Percentiles rank a stretch among this genome's conserved stretches.
Evolutionary conservation across 2,113 vertebrate species (phyloP).

Genomic region (Orcinus orca): DNA sequence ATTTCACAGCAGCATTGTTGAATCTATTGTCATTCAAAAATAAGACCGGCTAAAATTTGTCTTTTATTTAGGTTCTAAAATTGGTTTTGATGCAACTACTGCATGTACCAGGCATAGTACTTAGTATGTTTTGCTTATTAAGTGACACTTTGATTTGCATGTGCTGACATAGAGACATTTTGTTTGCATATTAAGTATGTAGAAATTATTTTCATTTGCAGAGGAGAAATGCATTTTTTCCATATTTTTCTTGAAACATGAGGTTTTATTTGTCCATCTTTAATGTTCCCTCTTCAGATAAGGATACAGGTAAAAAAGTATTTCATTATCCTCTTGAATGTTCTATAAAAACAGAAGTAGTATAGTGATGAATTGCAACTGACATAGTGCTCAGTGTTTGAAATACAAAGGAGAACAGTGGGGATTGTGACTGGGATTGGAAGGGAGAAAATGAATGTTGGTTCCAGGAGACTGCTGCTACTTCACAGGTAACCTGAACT

Average conservation of each 20-base stretch:
- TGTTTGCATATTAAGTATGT: background rate
- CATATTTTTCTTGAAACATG: background rate
- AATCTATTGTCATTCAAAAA: background rate
- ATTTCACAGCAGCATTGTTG: background rate
- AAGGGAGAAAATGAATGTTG: background rate
- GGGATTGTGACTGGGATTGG: no score
- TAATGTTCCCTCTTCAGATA: background rate
- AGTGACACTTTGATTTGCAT: background rate
- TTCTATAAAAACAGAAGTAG: background rate
- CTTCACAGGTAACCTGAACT: background rate
- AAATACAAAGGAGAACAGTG: background rate
- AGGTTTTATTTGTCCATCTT: background rate
- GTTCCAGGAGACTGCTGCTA: background rate
- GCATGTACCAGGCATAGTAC: background rate
- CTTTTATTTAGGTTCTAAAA: background rate
- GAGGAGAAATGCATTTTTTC: background rate
- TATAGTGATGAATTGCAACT: background rate
- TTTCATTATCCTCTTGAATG: background rate
- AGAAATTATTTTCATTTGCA: background rate
- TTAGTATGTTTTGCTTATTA: background rate
- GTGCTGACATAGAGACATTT: background rate
- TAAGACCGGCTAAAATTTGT: background rate
- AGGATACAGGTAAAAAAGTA: accelerated
- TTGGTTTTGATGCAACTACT: background rate
- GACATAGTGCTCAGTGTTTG: background rate